phyloP scores from a whole-genome alignment of 2,888 invertebrate species.

The Nebria salina region DNA sequence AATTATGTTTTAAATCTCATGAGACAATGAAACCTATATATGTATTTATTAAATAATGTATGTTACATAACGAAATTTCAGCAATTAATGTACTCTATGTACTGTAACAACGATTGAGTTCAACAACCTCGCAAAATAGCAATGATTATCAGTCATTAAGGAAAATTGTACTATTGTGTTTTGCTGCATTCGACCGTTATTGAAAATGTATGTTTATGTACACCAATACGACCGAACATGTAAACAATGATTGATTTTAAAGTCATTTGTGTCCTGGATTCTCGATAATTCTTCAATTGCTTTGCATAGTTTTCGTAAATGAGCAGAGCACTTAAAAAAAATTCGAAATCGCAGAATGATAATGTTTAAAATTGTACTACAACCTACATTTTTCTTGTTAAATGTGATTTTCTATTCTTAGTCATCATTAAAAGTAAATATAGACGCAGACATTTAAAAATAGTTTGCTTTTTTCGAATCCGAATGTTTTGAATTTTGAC shows the following conservation, averaged over 20 bases:
- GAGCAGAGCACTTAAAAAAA: neutral
- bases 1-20: neutral
- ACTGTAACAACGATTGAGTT: constrained; percentile 23
- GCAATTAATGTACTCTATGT: neutral
- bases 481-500: neutral
- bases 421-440: neutral
- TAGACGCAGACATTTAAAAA: neutral
- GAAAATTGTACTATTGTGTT: neutral
- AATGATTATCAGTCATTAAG: neutral
- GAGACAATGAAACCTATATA: neutral
- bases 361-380: neutral
- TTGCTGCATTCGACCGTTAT: neutral
- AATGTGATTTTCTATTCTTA: neutral
- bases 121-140: constrained; percentile 26
- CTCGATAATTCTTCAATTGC: constrained; percentile 10
- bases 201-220: neutral
- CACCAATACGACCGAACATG: neutral
- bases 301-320: too few relatives aligned
- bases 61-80: neutral
- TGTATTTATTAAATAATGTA: neutral
- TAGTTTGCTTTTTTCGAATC: neutral
- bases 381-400: neutral
- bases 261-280: neutral
- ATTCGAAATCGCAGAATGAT: neutral
- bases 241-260: neutral